Base-by-base conservation (phyloP, 2,888 invertebrate genomes). In the Branchipolynoe longqiensis region DNA sequence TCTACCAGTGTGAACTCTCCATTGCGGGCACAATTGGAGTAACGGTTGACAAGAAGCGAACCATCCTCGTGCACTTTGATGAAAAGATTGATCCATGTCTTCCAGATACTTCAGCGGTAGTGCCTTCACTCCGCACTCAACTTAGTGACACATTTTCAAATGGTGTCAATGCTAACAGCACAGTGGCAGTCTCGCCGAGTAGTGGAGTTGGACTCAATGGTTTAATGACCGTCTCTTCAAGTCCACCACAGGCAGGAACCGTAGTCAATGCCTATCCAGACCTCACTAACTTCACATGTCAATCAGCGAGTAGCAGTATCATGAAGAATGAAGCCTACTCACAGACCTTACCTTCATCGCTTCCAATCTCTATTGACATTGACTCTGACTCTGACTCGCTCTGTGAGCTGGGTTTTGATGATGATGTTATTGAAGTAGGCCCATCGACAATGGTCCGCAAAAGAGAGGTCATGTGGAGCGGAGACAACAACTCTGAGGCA, bases 1-100 rank as follows among this genome's bases (percentile, higher is more conserved):
- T 59, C n/a, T 85, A 87, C 54, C 78, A 85, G 28, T 62, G n/a
- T 81, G 87, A 87, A 36, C 73, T 87, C 25, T 41, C 62, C 54
- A 85, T 87, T n/a, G 85, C 86, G 38, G 87, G 87, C 31, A 87
- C 87, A 18, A 82, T 87, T 28, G 87, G 87, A 25, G 86, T 87
- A n/a, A 87, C 87, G 2, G 74, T 87, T 12, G 87, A 87, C 41
- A 85, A 74, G 54, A 83, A 85, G 62, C 64, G 85, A 25, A 81
- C 82, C 38, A 82, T 87, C 41, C 41, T 87, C 18, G 62, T 87
- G 28, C 87, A 87, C 59, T 86, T 87, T 38, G 83, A 86, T 41
- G 87, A 87, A 38, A 73, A 33, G 18, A 54, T 86, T n/a, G 84
- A 78, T 28, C 48, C 73, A 28, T 59, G 84, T 36, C 64, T 48